Evolutionary conservation across 2,797 vertebrate genomes (phyloP).

Genomic region (Caiman crocodilus): DNA sequence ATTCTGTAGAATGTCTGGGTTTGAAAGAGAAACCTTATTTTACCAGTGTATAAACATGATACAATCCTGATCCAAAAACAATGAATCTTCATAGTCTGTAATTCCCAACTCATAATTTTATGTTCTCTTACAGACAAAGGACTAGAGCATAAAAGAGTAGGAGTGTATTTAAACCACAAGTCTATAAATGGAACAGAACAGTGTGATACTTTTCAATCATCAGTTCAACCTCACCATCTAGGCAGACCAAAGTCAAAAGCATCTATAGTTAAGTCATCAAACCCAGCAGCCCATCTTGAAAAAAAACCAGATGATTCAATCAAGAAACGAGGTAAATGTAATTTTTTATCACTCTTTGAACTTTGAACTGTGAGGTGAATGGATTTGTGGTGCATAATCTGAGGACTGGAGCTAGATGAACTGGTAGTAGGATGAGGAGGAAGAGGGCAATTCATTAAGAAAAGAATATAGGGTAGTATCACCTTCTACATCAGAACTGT

Average conservation of each 20-base stretch:
- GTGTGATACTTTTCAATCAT: constrained; percentile 70
- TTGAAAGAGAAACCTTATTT: background rate
- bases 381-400: background rate
- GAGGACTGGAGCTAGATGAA: background rate
- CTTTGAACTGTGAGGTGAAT: background rate
- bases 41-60: background rate
- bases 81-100: background rate
- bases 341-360: constrained; percentile 25
- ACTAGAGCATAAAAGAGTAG: constrained; percentile 70
- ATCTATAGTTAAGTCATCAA: constrained; percentile 72
- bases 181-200: constrained; percentile 72
- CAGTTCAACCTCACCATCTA: constrained; percentile 73
- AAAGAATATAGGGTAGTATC: background rate
- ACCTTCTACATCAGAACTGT: background rate
- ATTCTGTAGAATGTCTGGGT: background rate
- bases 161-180: constrained; percentile 74
- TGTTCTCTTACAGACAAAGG: constrained; percentile 79
- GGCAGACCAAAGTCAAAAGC: constrained; percentile 80
- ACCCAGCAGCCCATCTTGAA: constrained; percentile 66
- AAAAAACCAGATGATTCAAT: constrained; percentile 79
- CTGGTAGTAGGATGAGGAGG: background rate
- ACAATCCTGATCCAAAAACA: background rate
- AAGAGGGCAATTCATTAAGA: background rate
- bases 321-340: constrained; percentile 84
- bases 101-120: constrained; percentile 51